A percentile compares a stretch with the other conserved stretches of the same genome.
These are phyloP conservation scores for Nipponacmea schrenckii DNA, from an alignment of 2,888 invertebrate species.

Conservation along the genomic window DNA sequence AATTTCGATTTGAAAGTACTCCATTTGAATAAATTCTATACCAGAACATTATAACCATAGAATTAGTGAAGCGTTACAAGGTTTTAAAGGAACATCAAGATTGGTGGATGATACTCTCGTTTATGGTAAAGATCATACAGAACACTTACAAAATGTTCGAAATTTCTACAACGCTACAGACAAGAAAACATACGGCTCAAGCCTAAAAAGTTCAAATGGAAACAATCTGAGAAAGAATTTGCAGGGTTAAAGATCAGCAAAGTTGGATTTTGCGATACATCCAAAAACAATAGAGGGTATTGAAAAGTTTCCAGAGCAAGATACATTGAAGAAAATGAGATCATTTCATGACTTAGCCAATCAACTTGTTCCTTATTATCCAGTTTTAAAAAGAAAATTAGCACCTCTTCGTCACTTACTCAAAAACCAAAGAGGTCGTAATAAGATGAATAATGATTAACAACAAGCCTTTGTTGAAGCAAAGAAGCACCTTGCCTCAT, in stretches of 20 bases:
- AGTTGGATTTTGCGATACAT: background rate
- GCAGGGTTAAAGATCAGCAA: background rate
- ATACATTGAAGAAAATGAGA: background rate
- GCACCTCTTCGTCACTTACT: background rate
- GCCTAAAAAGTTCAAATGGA: background rate
- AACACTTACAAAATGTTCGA: background rate
- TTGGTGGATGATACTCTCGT: background rate
- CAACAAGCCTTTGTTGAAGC: background rate
- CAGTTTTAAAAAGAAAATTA: background rate
- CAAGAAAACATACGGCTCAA: background rate
- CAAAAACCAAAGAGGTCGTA: background rate
- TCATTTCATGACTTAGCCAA: background rate
- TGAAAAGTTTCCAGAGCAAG: background rate
- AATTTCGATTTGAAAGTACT: background rate
- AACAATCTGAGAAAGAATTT: slow-evolving; percentile 4
- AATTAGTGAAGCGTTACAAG: background rate
- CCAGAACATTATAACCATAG: background rate
- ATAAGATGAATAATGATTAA: background rate
- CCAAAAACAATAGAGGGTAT: background rate
- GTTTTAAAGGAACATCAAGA: background rate
- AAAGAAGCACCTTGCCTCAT: background rate
- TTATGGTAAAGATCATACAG: background rate
- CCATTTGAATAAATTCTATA: background rate
- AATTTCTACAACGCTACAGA: background rate
- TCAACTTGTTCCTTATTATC: background rate